Evolutionary conservation across 2,888 invertebrate species (phyloP).

Genomic region (Drosophila nr. medialis): DNA sequence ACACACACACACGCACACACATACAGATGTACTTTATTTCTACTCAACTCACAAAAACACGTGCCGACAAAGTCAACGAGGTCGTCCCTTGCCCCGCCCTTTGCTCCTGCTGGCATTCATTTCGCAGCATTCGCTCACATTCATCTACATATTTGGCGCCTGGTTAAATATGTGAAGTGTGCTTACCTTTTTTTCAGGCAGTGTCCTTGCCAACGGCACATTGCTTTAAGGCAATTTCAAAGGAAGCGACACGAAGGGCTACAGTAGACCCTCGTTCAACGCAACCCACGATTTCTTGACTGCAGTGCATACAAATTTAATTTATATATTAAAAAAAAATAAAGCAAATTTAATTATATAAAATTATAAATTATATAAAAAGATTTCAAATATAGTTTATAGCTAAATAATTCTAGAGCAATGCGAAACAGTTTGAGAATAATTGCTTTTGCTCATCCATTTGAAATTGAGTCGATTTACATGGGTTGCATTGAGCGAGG

Average conservation of each 20-base stretch:
- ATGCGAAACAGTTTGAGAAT: not conserved
- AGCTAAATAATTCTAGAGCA: too few species aligned
- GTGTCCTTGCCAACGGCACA: conserved; percentile 64
- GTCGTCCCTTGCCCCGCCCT: conserved; percentile 42
- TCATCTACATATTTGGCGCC: conserved; percentile 47
- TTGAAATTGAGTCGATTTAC: not conserved
- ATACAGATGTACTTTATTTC: conserved; percentile 42
- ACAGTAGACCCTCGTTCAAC: not conserved
- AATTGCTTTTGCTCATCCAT: not conserved
- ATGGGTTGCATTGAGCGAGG: not conserved
- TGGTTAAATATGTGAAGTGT: conserved; percentile 60
- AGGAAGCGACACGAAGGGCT: not conserved
- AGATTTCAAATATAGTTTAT: not conserved
- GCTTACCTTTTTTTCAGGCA: conserved; percentile 59
- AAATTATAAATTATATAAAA: not conserved
- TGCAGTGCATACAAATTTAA: not conserved
- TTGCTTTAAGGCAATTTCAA: conserved; percentile 32
- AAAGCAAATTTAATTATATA: not conserved
- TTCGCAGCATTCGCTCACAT: conserved; percentile 37
- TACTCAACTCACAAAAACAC: conserved; percentile 38
- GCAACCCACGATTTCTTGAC: not conserved
- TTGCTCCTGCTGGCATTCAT: conserved; percentile 23
- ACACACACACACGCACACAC: not conserved
- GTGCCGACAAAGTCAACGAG: conserved; percentile 75
- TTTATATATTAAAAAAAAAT: too few species aligned